These are phyloP conservation scores for Rattus rattus DNA, from an alignment of 2,113 vertebrate species.

Conservation along the genomic window DNA sequence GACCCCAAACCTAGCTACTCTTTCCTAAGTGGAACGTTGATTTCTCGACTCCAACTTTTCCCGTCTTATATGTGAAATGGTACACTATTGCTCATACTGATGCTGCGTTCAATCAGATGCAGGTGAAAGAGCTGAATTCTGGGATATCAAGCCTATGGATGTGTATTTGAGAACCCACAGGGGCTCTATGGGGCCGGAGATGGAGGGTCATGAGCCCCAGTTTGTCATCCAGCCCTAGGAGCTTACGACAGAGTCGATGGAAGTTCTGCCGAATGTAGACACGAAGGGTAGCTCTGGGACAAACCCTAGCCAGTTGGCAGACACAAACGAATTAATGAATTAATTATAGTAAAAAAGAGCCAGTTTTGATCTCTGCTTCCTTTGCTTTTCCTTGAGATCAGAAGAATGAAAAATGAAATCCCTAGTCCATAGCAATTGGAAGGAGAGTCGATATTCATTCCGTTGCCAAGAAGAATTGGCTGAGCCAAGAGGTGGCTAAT, in stretches of 20 bases:
- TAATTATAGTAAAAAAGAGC: slow-evolving; percentile 8
- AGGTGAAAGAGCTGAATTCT: background rate
- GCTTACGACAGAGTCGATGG: background rate
- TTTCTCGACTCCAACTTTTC: background rate
- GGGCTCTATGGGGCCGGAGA: background rate
- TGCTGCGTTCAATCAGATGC: background rate
- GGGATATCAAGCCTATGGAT: background rate
- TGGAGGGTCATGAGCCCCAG: background rate
- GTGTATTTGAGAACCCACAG: background rate
- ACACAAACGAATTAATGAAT: background rate
- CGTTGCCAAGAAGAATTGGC: slow-evolving; percentile 66
- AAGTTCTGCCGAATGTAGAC: background rate
- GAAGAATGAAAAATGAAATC: slow-evolving; percentile 49
- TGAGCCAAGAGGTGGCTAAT: slow-evolving; percentile 59
- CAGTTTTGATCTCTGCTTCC: background rate
- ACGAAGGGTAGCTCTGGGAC: background rate
- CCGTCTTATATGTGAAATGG: background rate
- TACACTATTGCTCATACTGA: background rate
- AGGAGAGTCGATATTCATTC: slow-evolving; percentile 40
- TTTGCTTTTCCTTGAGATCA: slow-evolving; percentile 35
- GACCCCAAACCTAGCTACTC: background rate
- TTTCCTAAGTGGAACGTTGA: background rate
- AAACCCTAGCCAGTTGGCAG: background rate
- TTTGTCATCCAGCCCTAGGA: background rate
- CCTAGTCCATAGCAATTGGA: slow-evolving; percentile 27